A percentile compares a stretch with the other conserved stretches of the same genome.
Conservation (phyloP, 1,140 invertebrate genomes). For the Drosophila dunni region DNA sequence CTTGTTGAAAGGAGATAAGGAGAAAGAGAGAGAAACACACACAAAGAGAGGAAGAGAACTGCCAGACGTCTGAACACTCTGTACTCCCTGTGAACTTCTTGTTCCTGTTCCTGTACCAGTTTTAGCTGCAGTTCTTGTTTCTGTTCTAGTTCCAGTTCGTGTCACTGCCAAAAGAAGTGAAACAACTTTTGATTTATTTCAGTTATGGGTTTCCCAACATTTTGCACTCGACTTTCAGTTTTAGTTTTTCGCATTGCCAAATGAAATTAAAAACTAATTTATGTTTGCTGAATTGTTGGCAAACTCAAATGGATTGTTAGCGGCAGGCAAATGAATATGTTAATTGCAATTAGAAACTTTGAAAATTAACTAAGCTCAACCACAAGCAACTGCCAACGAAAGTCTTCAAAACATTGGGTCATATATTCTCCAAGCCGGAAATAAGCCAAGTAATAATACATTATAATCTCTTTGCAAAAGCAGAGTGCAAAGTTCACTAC, state of each 20-base stretch:
- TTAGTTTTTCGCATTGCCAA: slow-evolving; percentile 24
- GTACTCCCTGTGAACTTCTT: slow-evolving; percentile 30
- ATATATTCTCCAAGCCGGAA: neutral
- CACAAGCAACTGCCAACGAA: neutral
- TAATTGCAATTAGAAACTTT: slow-evolving; percentile 50
- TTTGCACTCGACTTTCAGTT: slow-evolving; percentile 34
- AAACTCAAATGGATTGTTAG: slow-evolving; percentile 36
- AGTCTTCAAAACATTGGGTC: neutral
- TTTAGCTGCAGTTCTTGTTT: slow-evolving; percentile 17
- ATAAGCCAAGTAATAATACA: too few relatives aligned
- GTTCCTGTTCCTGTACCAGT: slow-evolving; percentile 8
- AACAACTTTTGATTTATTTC: slow-evolving; percentile 63
- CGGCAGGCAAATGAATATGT: slow-evolving; percentile 46
- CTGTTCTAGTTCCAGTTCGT: slow-evolving; percentile 11
- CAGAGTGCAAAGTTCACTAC: too few relatives aligned
- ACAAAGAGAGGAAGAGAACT: slow-evolving; percentile 2
- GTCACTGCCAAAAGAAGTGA: slow-evolving; percentile 31
- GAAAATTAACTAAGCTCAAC: slow-evolving; percentile 18
- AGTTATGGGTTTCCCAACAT: slow-evolving; percentile 34
- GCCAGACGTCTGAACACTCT: slow-evolving; percentile 11
- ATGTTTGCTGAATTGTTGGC: slow-evolving; percentile 35
- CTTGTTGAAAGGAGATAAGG: too few relatives aligned
- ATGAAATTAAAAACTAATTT: slow-evolving; percentile 63
- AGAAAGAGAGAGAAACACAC: too few relatives aligned
- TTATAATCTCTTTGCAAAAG: too few relatives aligned